Conservation (phyloP, 2,797 vertebrate genomes). For the Chaetodon trifasciatus region DNA sequence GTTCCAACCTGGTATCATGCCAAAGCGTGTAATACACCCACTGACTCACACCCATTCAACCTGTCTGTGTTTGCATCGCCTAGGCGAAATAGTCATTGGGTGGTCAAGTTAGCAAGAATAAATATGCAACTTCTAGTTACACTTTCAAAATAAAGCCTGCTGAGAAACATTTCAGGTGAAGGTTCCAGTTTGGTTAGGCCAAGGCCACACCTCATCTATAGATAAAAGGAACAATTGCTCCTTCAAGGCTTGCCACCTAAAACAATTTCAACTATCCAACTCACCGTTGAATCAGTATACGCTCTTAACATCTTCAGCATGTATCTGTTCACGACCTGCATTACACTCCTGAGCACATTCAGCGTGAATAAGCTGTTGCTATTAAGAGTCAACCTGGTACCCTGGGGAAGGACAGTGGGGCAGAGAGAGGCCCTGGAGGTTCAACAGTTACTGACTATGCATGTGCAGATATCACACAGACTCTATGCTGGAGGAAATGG, state of each 20-base stretch:
- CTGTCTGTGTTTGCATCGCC: too few species aligned
- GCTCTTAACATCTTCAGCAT: constrained; percentile 35
- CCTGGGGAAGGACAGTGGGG: constrained; percentile 44
- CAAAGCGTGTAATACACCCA: too few species aligned
- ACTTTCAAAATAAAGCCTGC: too few species aligned
- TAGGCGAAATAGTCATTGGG: too few species aligned
- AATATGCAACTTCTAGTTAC: too few species aligned
- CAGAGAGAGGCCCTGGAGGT: constrained; percentile 31
- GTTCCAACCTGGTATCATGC: too few species aligned
- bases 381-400: constrained; percentile 37
- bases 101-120: too few species aligned
- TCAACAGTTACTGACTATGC: constrained; percentile 54
- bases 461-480: constrained; percentile 47
- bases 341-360: constrained; percentile 28
- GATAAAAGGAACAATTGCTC: not conserved
- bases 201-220: not conserved
- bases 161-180: too few species aligned
- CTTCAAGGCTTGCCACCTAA: constrained; percentile 9
- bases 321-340: constrained; percentile 18
- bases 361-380: constrained; percentile 33
- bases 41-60: too few species aligned
- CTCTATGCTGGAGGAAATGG: constrained; percentile 33
- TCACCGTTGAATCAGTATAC: constrained; percentile 32
- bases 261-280: constrained; percentile 13
- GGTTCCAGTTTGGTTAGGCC: too few species aligned